Evolutionary conservation across 2,888 invertebrate genomes (phyloP).

Genomic region (Pristionchus exspectatus): DNA sequence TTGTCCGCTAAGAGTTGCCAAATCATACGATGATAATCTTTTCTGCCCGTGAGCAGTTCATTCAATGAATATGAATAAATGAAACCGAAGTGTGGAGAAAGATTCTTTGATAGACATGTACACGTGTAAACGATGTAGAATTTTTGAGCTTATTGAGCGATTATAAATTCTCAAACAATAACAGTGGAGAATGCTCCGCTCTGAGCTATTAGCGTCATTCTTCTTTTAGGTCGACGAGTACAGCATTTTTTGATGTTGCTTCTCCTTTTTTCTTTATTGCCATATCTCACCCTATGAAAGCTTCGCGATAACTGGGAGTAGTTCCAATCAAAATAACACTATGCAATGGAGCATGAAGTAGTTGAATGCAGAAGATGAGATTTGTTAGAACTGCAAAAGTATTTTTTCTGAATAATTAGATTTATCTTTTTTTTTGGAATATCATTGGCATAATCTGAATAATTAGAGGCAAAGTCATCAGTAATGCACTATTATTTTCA

Average conservation of each 20-base stretch:
- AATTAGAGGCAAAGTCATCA: not conserved
- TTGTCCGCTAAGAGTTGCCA: conserved; percentile 4
- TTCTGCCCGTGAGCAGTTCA: not conserved
- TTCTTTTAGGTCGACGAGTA: not conserved
- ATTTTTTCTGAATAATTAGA: not conserved
- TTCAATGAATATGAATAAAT: no score
- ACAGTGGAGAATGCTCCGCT: not conserved
- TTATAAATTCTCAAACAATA: not conserved
- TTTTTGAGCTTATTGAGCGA: no score
- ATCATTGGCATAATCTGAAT: not conserved
- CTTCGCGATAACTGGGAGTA: not conserved
- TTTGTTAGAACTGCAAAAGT: not conserved
- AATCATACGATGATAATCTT: conserved; percentile 27
- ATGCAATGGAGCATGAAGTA: not conserved
- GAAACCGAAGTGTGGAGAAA: no score
- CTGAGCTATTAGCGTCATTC: not conserved
- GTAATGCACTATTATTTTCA: not conserved
- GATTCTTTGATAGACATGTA: no score
- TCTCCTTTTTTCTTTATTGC: not conserved
- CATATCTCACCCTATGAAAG: not conserved
- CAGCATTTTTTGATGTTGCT: not conserved
- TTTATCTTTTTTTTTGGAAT: not conserved
- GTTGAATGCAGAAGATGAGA: not conserved
- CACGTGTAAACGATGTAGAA: no score
- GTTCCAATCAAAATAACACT: not conserved